A percentile compares a stretch with the other conserved stretches of the same genome.
phyloP scores from a whole-genome alignment of 1,140 invertebrate species.

The Maconellicoccus hirsutus region DNA sequence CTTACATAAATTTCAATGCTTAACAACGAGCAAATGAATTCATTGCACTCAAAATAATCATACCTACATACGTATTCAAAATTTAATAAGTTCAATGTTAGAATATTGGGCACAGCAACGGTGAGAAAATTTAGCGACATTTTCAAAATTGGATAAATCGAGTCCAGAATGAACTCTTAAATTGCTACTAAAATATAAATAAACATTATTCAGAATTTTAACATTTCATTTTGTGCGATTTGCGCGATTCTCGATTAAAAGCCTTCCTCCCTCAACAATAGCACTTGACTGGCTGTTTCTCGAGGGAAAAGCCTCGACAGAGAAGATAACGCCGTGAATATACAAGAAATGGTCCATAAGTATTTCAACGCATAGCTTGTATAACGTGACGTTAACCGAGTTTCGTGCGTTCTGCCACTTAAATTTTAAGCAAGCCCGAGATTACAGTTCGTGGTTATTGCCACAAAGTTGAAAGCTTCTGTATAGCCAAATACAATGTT shows the following conservation, averaged over 20 bases:
- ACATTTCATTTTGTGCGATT: background rate
- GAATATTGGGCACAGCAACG: too few species aligned
- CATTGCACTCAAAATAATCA: too few species aligned
- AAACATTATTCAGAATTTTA: too few species aligned
- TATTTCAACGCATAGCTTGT: background rate
- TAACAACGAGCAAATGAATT: too few species aligned
- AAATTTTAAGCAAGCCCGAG: slow-evolving; percentile 3
- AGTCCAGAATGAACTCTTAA: background rate
- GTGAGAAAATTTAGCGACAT: background rate
- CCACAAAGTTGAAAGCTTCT: background rate
- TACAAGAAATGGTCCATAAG: background rate
- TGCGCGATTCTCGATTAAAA: background rate
- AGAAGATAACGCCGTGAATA: background rate
- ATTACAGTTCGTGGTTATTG: slow-evolving; percentile 4
- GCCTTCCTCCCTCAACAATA: background rate
- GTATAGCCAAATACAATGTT: background rate
- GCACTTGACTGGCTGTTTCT: background rate
- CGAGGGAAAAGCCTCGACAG: background rate
- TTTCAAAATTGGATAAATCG: background rate
- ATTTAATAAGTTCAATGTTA: background rate
- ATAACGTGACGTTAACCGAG: background rate
- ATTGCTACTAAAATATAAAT: background rate
- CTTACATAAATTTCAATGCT: too few species aligned
- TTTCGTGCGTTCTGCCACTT: slow-evolving; percentile 1
- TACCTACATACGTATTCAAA: too few species aligned